These are phyloP conservation scores for Achlya flavicornis DNA, from an alignment of 2,888 invertebrate genomes.

Conservation along the genomic window DNA sequence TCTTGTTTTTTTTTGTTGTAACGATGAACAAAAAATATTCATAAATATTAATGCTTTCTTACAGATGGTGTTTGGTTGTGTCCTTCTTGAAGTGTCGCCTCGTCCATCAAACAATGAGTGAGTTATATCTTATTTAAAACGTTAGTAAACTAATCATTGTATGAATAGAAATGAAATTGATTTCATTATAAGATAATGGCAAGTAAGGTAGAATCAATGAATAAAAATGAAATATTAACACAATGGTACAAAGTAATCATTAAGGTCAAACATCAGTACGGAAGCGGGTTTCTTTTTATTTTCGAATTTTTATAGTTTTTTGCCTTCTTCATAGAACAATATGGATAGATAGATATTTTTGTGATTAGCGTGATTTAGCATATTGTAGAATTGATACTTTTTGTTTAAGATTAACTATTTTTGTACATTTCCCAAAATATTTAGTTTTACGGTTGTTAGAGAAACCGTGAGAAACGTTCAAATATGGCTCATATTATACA, in stretches of 20 bases:
- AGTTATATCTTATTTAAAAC: constrained; percentile 33
- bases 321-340: neutral
- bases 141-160: constrained; percentile 30
- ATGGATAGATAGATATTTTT: too few species aligned
- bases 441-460: too few species aligned
- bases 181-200: constrained; percentile 25
- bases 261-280: too few species aligned
- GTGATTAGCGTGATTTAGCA: too few species aligned
- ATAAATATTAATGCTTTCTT: constrained; percentile 35
- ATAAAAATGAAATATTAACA: neutral
- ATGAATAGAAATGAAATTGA: constrained; percentile 30
- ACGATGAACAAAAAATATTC: neutral
- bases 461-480: too few species aligned
- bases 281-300: too few species aligned
- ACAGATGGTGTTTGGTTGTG: constrained; percentile 58
- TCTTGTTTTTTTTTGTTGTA: too few species aligned
- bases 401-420: too few species aligned
- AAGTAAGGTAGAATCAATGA: neutral
- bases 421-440: too few species aligned
- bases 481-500: too few species aligned
- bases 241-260: neutral
- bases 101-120: constrained; percentile 66
- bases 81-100: constrained; percentile 51
- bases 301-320: too few species aligned
- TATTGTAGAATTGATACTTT: too few species aligned